Conservation (phyloP, 1,140 invertebrate genomes). For the Polypedilum pembai region DNA sequence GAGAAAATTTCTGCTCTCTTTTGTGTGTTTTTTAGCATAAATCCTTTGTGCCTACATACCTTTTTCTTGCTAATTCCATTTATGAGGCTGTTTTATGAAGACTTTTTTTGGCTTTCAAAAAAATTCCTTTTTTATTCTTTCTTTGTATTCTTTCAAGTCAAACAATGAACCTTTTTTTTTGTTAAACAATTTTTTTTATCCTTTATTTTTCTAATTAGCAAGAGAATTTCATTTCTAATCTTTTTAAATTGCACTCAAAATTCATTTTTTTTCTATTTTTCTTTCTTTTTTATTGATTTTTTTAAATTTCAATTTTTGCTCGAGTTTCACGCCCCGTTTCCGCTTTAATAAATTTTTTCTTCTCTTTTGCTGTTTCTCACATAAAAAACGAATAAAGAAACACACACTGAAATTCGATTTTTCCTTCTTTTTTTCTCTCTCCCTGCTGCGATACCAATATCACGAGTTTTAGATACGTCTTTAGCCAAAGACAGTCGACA, state of each 20-base stretch:
- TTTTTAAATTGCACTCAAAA: slow-evolving; percentile 2
- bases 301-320: background rate
- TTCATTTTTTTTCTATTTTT: background rate
- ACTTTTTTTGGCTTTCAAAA: background rate
- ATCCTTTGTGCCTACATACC: slow-evolving; percentile 22
- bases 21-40: background rate
- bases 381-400: background rate
- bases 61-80: slow-evolving; percentile 28
- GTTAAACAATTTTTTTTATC: background rate
- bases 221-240: background rate
- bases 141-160: background rate
- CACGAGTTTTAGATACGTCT: background rate
- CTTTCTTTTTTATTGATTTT: background rate
- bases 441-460: slow-evolving; percentile 16
- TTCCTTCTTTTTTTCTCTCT: slow-evolving; percentile 18
- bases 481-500: background rate
- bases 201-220: background rate
- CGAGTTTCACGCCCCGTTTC: slow-evolving; percentile 9
- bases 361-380: background rate
- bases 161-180: slow-evolving; percentile 19
- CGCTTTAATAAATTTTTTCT: background rate
- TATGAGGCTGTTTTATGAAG: background rate
- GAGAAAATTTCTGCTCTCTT: background rate
- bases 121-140: slow-evolving; percentile 14
- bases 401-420: slow-evolving; percentile 4